Percentiles rank a stretch among this genome's conserved stretches.
These are phyloP conservation scores for Agelastica alni DNA, from an alignment of 2,888 invertebrate genomes.

Conservation along the genomic window DNA sequence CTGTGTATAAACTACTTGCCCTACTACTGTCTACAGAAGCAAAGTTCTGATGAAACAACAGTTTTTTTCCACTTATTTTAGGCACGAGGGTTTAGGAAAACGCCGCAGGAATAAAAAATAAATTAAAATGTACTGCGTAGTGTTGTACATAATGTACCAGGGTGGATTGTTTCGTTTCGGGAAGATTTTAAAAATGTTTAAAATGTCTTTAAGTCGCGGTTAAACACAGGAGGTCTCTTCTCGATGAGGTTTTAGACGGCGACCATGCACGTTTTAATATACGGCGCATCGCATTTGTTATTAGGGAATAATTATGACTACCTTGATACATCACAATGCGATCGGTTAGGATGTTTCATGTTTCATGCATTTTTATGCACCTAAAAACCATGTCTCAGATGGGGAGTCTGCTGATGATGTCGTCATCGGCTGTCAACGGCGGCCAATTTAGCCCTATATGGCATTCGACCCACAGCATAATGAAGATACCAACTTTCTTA, in stretches of 20 bases:
- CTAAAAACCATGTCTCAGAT: conserved; percentile 53
- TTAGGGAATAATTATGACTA: conserved; percentile 40
- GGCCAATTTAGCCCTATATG: conserved; percentile 58
- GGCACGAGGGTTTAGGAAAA: too few species aligned
- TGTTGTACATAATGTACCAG: too few species aligned
- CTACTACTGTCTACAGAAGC: too few species aligned
- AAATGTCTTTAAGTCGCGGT: too few species aligned
- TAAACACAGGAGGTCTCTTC: conserved; percentile 9
- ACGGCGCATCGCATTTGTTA: conserved; percentile 26
- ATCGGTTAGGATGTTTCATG: conserved; percentile 45
- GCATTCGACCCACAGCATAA: conserved; percentile 53
- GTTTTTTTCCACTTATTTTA: too few species aligned
- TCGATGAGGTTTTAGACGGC: conserved; percentile 3
- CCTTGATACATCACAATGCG: conserved; percentile 44
- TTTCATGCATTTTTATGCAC: conserved; percentile 53
- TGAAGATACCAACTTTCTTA: conserved; percentile 57
- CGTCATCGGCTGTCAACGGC: conserved; percentile 56
- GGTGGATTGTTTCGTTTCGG: too few species aligned
- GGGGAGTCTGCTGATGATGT: conserved; percentile 56
- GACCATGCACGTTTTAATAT: conserved; percentile 12
- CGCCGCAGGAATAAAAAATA: too few species aligned
- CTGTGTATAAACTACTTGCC: too few species aligned
- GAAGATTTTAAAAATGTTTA: too few species aligned
- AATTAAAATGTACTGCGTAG: too few species aligned
- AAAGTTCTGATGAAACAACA: too few species aligned